A percentile compares a stretch with the other conserved stretches of the same genome.
These are phyloP conservation scores for Catharus bicknelli DNA, from an alignment of 2,113 vertebrate species.

Conservation along the genomic window DNA sequence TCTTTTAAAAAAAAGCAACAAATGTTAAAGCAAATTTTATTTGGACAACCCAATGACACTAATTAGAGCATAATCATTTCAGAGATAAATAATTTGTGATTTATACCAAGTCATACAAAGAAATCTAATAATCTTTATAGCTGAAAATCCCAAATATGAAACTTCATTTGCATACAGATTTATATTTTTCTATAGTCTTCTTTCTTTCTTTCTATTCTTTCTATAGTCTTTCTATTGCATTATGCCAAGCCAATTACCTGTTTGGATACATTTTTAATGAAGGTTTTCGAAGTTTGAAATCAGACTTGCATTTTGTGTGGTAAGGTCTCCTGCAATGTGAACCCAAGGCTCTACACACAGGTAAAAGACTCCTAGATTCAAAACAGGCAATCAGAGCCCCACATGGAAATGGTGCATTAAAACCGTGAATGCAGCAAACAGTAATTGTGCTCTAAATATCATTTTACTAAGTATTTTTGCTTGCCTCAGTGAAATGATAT, in stretches of 20 bases:
- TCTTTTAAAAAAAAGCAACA: background rate
- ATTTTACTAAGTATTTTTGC: background rate
- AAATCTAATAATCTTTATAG: background rate
- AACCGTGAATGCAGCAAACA: background rate
- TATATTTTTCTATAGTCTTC: background rate
- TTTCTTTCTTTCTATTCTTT: no score
- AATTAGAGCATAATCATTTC: background rate
- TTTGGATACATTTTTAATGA: background rate
- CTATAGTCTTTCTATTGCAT: background rate
- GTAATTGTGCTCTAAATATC: background rate
- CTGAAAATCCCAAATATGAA: background rate
- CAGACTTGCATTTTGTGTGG: background rate
- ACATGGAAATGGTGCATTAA: background rate
- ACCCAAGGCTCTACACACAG: rapidly evolving
- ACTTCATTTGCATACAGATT: background rate
- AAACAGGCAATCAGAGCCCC: background rate
- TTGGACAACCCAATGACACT: background rate
- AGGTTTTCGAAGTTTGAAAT: background rate
- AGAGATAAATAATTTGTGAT: background rate
- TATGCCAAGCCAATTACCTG: background rate
- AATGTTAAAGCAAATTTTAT: background rate
- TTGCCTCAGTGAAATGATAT: background rate
- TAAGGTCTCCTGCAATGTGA: background rate
- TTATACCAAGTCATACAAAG: background rate
- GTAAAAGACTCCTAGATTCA: background rate